Conservation (phyloP, 1,140 invertebrate species). For the Drosophila quadrilineata region DNA sequence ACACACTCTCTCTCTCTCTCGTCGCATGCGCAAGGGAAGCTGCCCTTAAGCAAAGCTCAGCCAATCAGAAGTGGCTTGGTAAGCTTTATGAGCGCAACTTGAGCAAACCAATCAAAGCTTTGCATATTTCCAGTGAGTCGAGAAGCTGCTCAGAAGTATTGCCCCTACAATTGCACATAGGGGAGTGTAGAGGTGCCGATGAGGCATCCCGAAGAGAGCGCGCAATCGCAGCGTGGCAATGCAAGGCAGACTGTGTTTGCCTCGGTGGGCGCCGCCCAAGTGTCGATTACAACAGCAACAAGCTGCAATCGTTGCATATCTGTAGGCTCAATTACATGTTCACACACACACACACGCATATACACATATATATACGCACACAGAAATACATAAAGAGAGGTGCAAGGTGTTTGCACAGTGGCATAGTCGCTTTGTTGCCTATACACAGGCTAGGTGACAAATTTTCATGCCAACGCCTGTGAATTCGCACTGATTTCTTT, state of each 20-base stretch:
- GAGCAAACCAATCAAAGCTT: slow-evolving; percentile 42
- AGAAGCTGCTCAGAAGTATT: slow-evolving; percentile 20
- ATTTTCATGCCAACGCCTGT: slow-evolving; percentile 76
- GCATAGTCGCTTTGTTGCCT: slow-evolving; percentile 31
- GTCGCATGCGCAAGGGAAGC: slow-evolving; percentile 58
- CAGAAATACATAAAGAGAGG: slow-evolving; percentile 3
- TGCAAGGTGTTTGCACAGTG: slow-evolving; percentile 61
- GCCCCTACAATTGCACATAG: slow-evolving; percentile 57
- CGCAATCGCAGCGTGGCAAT: slow-evolving; percentile 50
- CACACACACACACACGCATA: slow-evolving; percentile 21
- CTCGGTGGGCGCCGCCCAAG: slow-evolving; percentile 65
- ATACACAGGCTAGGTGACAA: slow-evolving; percentile 67
- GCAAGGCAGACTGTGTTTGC: slow-evolving; percentile 50
- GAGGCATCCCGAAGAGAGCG: slow-evolving; percentile 25
- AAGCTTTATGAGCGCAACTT: slow-evolving; percentile 51
- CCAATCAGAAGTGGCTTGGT: slow-evolving; percentile 51
- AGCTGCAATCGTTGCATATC: slow-evolving; percentile 60
- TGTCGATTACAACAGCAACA: slow-evolving; percentile 71
- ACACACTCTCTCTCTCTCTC: slow-evolving; percentile 33
- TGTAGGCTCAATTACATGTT: slow-evolving; percentile 66
- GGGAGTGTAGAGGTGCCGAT: background rate
- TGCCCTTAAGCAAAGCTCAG: slow-evolving; percentile 46
- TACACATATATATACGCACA: slow-evolving; percentile 7
- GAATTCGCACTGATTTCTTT: slow-evolving; percentile 69
- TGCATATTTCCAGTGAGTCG: slow-evolving; percentile 67